Percentiles rank a stretch among this genome's conserved stretches.
phyloP scores from a whole-genome alignment of 2,113 vertebrate genomes.

The Sclerurus mexicanus region DNA sequence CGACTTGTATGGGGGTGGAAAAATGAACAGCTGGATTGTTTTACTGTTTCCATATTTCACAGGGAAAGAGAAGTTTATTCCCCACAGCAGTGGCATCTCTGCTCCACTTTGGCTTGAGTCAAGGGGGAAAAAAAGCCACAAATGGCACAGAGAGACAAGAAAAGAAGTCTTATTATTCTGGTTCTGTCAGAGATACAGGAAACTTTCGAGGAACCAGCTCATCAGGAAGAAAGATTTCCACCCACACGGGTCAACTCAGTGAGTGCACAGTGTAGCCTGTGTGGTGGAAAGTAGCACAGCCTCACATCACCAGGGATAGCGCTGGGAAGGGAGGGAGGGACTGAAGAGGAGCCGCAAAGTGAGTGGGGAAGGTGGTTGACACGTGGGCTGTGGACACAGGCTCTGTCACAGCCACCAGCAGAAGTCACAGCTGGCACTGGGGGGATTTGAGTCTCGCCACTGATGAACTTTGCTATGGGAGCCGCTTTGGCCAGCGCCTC shows the following conservation, averaged over 20 bases:
- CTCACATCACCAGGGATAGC: not conserved
- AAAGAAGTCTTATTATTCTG: not conserved
- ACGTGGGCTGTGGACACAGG: not conserved
- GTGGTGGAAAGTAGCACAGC: not conserved
- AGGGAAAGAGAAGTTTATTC: not conserved
- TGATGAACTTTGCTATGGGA: not conserved
- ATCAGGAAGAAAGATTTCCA: not conserved
- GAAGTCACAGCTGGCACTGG: not conserved
- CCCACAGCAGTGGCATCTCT: not conserved
- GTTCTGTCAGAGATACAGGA: not conserved
- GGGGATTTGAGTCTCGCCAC: not conserved
- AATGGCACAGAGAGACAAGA: not conserved
- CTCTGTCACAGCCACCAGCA: not conserved
- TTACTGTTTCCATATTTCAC: not conserved
- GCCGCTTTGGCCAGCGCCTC: not conserved
- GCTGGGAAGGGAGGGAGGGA: not conserved
- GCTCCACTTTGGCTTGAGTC: not conserved
- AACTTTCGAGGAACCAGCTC: not conserved
- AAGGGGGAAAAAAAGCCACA: not conserved
- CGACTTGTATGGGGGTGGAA: not conserved
- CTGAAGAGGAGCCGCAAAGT: not conserved
- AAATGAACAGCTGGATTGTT: not conserved
- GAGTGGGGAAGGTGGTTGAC: not conserved
- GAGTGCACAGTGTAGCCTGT: fast-evolving
- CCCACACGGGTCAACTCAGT: not conserved